These are phyloP conservation scores for Pogonomyrmex barbatus DNA, from an alignment of 1,140 invertebrate species.

Conservation along the genomic window DNA sequence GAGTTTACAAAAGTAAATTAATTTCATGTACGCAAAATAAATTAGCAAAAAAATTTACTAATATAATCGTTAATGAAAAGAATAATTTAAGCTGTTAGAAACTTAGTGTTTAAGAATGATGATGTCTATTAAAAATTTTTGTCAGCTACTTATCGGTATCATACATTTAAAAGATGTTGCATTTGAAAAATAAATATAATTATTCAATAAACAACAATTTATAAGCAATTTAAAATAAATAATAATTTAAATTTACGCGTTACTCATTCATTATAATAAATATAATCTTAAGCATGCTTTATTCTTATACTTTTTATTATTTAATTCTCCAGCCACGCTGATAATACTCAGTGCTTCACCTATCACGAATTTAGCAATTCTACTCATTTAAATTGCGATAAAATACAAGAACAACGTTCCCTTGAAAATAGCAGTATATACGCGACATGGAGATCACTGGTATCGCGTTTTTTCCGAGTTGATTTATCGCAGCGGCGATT, in stretches of 20 bases:
- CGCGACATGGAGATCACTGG: not conserved
- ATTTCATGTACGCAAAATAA: not conserved
- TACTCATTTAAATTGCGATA: not conserved
- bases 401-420: not conserved
- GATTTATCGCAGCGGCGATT: slow-evolving; percentile 80
- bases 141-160: not conserved
- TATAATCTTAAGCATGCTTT: not conserved
- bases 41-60: not conserved
- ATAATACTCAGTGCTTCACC: not conserved
- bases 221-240: not conserved
- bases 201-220: not conserved
- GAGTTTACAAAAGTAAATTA: not conserved
- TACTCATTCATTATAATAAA: not conserved
- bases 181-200: not conserved
- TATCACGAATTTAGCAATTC: not conserved
- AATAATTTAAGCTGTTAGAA: slow-evolving; percentile 1
- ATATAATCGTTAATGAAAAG: not conserved
- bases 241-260: not conserved
- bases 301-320: not conserved
- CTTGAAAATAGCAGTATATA: slow-evolving; percentile 42
- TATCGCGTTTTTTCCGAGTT: slow-evolving; percentile 61
- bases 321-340: not conserved
- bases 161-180: not conserved
- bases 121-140: not conserved
- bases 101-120: not conserved